phyloP scores from a whole-genome alignment of 2,113 vertebrate genomes.

The Ochotona princeps region DNA sequence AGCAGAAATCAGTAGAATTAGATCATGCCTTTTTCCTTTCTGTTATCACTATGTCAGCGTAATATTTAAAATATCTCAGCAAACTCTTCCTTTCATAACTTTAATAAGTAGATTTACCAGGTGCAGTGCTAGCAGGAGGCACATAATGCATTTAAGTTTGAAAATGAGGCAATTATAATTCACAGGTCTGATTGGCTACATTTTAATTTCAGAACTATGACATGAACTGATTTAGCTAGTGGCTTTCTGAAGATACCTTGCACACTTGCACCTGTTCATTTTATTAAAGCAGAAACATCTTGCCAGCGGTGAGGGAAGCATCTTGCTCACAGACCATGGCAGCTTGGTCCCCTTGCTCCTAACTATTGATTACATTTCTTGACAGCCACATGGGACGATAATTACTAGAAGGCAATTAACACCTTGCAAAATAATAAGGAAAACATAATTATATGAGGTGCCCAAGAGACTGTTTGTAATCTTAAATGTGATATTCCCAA shows the following conservation, averaged over 20 bases:
- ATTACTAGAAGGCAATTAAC: constrained; percentile 86
- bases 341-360: constrained; percentile 73
- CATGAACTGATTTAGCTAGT: constrained; percentile 68
- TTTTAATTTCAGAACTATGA: constrained; percentile 70
- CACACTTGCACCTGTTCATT: constrained; percentile 79
- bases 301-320: constrained; percentile 60
- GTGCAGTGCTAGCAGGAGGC: constrained; percentile 82
- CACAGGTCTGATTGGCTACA: constrained; percentile 60
- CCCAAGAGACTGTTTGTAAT: constrained; percentile 78
- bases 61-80: constrained; percentile 69
- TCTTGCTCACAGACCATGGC: constrained; percentile 57
- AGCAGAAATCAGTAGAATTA: constrained; percentile 76
- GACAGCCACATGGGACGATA: constrained; percentile 82
- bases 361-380: constrained; percentile 84
- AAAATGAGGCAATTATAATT: constrained; percentile 77
- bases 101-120: constrained; percentile 84
- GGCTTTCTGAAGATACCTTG: constrained; percentile 69
- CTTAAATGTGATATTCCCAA: constrained; percentile 74
- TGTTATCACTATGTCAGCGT: constrained; percentile 82
- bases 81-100: constrained; percentile 67
- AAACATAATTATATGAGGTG: constrained; percentile 86
- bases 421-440: constrained; percentile 84
- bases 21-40: constrained; percentile 80
- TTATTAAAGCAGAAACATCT: constrained; percentile 80
- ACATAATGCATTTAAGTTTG: constrained; percentile 81